Conservation (phyloP, 2,888 invertebrate species). For the Netelia melanura region DNA sequence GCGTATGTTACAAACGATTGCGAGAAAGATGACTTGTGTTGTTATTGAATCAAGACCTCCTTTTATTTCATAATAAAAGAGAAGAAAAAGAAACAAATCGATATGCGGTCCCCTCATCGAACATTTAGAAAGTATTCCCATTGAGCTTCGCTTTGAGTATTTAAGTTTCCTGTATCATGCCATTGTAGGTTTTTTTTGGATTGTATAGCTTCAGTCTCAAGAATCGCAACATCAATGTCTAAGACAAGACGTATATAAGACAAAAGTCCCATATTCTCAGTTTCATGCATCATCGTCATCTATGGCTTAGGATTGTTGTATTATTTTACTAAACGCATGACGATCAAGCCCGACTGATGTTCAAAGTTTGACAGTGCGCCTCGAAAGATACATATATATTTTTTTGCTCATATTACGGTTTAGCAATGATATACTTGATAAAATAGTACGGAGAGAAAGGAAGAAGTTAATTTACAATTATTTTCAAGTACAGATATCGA, state of each 20-base stretch:
- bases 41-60: constrained; percentile 43
- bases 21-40: constrained; percentile 25
- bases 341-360: constrained; percentile 28
- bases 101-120: constrained; percentile 35
- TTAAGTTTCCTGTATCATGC: constrained; percentile 4
- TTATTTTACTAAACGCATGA: constrained; percentile 36
- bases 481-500: constrained; percentile 32
- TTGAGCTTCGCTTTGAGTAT: constrained; percentile 37
- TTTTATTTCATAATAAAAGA: constrained; percentile 54
- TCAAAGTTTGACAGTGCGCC: constrained; percentile 44
- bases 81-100: neutral
- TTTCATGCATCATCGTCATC: constrained; percentile 14
- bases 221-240: constrained; percentile 1
- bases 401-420: constrained; percentile 46
- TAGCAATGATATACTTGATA: constrained; percentile 43
- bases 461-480: constrained; percentile 14
- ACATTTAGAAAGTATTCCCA: constrained; percentile 54
- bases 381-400: constrained; percentile 43
- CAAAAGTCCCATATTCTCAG: neutral
- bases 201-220: neutral
- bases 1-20: constrained; percentile 51
- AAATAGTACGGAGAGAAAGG: constrained; percentile 25
- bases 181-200: constrained; percentile 5
- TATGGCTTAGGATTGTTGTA: constrained; percentile 51
- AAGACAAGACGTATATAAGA: neutral